A percentile compares a stretch with the other conserved stretches of the same genome.
phyloP scores from a whole-genome alignment of 1,140 invertebrate genomes.

The Halesus radiatus region DNA sequence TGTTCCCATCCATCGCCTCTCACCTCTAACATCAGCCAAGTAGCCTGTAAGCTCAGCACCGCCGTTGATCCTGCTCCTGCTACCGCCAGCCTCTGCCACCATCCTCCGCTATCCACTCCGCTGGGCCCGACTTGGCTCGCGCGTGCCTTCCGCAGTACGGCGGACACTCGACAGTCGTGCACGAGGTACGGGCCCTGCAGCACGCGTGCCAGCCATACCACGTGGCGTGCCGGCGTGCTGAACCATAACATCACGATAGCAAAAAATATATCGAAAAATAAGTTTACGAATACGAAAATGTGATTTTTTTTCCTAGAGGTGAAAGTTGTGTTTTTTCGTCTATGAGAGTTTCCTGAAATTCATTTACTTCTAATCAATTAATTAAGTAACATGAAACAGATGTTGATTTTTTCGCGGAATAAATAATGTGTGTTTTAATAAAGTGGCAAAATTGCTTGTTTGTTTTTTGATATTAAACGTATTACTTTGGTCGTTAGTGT shows the following conservation, averaged over 20 bases:
- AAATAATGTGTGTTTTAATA: neutral
- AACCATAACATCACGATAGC: neutral
- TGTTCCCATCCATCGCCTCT: too few relatives aligned
- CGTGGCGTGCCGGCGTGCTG: conserved; percentile 25
- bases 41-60: neutral
- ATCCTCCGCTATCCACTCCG: too few relatives aligned
- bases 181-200: conserved; percentile 21
- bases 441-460: neutral
- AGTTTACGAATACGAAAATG: neutral
- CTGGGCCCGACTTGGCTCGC: neutral
- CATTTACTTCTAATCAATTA: neutral
- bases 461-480: too few relatives aligned
- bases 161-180: conserved; percentile 20
- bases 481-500: neutral
- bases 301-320: neutral
- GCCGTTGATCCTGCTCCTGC: neutral
- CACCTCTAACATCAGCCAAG: too few relatives aligned
- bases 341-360: neutral
- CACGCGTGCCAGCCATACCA: conserved; percentile 20
- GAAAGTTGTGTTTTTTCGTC: neutral
- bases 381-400: neutral
- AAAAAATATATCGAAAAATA: too few relatives aligned
- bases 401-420: neutral
- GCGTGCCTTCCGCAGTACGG: neutral
- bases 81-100: neutral